Base-by-base conservation (phyloP, 2,888 invertebrate species). In the Chrysolina oricalcia region DNA sequence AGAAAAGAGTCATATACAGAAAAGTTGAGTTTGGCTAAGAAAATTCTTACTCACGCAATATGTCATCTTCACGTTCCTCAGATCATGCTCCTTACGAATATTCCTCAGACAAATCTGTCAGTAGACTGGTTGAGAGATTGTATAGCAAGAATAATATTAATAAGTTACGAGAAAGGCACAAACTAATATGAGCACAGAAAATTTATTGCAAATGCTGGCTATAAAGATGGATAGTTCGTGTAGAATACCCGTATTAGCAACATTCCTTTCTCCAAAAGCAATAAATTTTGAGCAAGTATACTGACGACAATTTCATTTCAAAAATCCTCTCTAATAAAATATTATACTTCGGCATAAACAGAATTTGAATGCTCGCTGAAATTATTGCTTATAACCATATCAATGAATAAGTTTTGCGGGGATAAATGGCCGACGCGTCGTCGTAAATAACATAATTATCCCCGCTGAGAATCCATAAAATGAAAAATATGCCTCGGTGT, bases 211-310 rank as follows among this genome's bases (percentile, higher is more conserved):
- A 76, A 78, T 74, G 79, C 76, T 75, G 73, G 81, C 81, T 81
- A 82, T 83, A 84, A 81, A 83, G 82, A 83, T 80, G 81, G 80
- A 84, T 83, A 82, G 83, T 82, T 84, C 84, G 83, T 84, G 84
- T 81, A 78, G 81, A 81, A 80, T 82, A 81, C 83, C 82, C 78
- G 83, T 81, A 84, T 84, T 84, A 84, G 80, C 83, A 79, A 74
- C 84, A 84, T 84, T 84, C 83, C 83, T 73, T 67, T 79, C 76
- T 75, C 70, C 70, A 72, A 76, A 73, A 79, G 77, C 79, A 73
- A 82, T 83, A 83, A 82, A 82, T 81, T 78, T 79, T 72, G 67
- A 59, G 27, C 67, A 63, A 76, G 67, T 66, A 72, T 56, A 70
- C 59, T 68, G 80, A 80, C 66, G 80, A 80, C 80, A 80, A 78